A percentile compares a stretch with the other conserved stretches of the same genome.
These are phyloP conservation scores for Stichodactyla mertensii DNA, from an alignment of 64 coral and sea anemone species.

Conservation along the genomic window DNA sequence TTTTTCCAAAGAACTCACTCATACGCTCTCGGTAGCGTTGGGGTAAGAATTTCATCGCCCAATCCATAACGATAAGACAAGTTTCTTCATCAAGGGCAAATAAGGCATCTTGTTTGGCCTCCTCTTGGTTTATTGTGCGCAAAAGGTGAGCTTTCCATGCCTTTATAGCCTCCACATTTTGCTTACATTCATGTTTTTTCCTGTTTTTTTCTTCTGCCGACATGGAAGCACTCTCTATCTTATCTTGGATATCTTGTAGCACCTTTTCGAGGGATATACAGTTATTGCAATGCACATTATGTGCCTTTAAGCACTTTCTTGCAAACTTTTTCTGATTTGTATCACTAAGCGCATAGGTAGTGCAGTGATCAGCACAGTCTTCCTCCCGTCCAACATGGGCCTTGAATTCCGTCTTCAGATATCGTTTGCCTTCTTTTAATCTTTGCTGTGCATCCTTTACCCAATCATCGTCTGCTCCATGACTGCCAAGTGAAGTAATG, in stretches of 20 bases:
- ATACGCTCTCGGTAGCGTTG: neutral
- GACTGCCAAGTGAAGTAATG: too few relatives aligned
- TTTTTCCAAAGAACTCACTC: conserved; percentile 50
- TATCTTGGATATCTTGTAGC: conserved; percentile 11
- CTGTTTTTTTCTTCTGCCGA: too few relatives aligned
- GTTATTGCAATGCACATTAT: conserved; percentile 20
- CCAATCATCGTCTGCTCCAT: too few relatives aligned
- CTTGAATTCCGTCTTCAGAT: too few relatives aligned
- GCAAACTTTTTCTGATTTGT: conserved; percentile 23
- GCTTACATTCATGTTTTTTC: too few relatives aligned
- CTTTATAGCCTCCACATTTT: too few relatives aligned
- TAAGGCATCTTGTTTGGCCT: conserved; percentile 60
- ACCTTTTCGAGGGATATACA: conserved; percentile 9
- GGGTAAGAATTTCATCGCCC: neutral
- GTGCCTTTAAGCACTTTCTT: conserved; percentile 10
- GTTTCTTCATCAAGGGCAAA: conserved; percentile 17
- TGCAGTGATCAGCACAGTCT: too few relatives aligned
- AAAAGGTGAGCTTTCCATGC: neutral
- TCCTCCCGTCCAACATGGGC: too few relatives aligned
- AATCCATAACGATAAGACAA: conserved; percentile 47
- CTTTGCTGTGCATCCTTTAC: too few relatives aligned
- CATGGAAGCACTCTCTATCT: conserved; percentile 28
- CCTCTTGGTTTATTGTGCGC: conserved; percentile 73
- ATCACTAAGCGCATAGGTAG: too few relatives aligned
- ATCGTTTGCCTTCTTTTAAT: too few relatives aligned